Conservation (phyloP, 2,888 invertebrate species). For the Caenorhabditis sp. region DNA sequence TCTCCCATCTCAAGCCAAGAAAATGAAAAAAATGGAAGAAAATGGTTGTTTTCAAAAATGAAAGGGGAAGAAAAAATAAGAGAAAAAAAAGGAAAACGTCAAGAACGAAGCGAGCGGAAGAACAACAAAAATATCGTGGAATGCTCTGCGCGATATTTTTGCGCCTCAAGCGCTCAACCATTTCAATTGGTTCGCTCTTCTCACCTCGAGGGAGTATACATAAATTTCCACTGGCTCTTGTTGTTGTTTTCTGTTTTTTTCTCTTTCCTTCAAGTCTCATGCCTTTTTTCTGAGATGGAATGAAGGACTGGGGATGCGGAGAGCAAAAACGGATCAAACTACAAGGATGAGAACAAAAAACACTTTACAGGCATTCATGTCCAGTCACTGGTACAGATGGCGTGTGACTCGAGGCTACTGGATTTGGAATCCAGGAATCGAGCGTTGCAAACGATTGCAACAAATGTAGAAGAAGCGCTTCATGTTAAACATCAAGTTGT, state of each 20-base stretch:
- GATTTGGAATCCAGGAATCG: slow-evolving; percentile 81
- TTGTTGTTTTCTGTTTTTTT: slow-evolving; percentile 26
- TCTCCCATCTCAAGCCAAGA: neutral
- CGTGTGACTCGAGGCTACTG: slow-evolving; percentile 82
- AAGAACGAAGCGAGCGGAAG: slow-evolving; percentile 45
- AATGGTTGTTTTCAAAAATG: slow-evolving; percentile 48
- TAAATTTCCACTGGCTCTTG: slow-evolving; percentile 43
- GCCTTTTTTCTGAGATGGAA: slow-evolving; percentile 12
- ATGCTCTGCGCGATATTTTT: slow-evolving; percentile 49
- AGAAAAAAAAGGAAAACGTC: slow-evolving; percentile 26
- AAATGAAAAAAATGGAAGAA: slow-evolving; percentile 34
- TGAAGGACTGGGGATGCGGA: neutral
- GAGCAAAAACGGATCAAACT: neutral
- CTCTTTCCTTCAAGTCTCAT: too few species aligned
- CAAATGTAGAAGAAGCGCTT: slow-evolving; percentile 83
- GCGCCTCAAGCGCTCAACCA: slow-evolving; percentile 47
- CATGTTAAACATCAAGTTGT: slow-evolving; percentile 83
- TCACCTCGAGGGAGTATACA: slow-evolving; percentile 62
- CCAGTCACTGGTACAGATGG: slow-evolving; percentile 83
- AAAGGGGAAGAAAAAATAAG: neutral
- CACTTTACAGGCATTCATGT: slow-evolving; percentile 82
- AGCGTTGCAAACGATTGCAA: slow-evolving; percentile 82
- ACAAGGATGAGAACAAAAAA: neutral
- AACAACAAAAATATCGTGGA: slow-evolving; percentile 55
- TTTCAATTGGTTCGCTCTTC: slow-evolving; percentile 48